phyloP scores from a whole-genome alignment of 2,113 vertebrate species.

The Proteles cristata region DNA sequence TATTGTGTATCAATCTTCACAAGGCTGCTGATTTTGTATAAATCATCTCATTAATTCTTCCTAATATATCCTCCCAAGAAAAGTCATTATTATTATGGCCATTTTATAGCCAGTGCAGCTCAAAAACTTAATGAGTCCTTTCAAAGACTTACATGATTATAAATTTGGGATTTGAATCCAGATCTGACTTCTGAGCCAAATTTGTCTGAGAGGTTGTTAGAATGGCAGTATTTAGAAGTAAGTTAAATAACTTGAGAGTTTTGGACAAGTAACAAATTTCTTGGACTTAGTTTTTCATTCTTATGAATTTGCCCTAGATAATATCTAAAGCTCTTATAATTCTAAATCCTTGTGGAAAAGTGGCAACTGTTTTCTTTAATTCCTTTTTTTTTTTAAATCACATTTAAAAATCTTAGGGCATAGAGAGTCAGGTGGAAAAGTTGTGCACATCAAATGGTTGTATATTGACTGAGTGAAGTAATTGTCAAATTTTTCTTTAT shows the following conservation, averaged over 20 bases:
- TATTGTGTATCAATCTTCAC: background rate
- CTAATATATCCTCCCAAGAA: background rate
- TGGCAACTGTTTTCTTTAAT: background rate
- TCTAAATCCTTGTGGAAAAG: background rate
- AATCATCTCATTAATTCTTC: constrained; percentile 39
- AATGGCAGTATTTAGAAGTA: background rate
- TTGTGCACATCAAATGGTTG: background rate
- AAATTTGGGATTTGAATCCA: constrained; percentile 21
- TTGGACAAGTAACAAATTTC: background rate
- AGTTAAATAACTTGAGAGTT: constrained; percentile 3
- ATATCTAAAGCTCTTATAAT: background rate
- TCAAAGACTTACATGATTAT: background rate
- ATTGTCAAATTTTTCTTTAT: constrained; percentile 15
- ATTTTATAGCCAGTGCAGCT: background rate
- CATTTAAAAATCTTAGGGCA: background rate
- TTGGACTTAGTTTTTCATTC: background rate
- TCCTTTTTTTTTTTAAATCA: background rate
- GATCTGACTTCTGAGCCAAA: background rate
- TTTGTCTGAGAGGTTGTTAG: background rate
- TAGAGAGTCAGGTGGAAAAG: background rate
- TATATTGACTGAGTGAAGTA: background rate
- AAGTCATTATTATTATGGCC: background rate
- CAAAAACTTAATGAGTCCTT: background rate
- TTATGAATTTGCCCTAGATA: background rate
- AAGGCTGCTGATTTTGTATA: background rate